Evolutionary conservation across 2,113 vertebrate genomes (phyloP).

Genomic region (Bubo blakistoni): DNA sequence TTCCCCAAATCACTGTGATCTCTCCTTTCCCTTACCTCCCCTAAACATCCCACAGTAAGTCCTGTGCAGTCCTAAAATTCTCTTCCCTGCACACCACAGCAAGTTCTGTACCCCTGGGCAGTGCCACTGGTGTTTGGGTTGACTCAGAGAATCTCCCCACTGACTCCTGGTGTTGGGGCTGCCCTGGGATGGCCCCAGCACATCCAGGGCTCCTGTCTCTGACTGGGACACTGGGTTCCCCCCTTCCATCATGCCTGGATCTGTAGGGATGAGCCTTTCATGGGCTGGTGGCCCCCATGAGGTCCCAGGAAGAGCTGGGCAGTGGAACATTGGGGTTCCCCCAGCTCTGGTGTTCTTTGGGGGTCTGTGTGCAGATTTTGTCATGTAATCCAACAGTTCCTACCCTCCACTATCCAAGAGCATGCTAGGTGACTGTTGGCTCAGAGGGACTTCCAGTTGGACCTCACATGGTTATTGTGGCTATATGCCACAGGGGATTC

Average conservation of each 20-base stretch:
- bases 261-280: neutral
- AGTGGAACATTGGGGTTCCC: rapidly evolving
- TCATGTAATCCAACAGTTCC: neutral
- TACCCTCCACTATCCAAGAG: neutral
- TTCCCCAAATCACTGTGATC: neutral
- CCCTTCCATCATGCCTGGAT: rapidly evolving
- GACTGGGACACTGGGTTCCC: neutral
- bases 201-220: neutral
- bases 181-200: neutral
- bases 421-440: neutral
- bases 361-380: neutral
- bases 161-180: neutral
- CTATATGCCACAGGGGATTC: neutral
- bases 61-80: neutral
- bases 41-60: neutral
- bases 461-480: neutral
- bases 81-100: neutral
- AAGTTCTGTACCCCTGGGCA: neutral
- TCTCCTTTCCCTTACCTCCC: neutral
- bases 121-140: neutral
- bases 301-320: neutral
- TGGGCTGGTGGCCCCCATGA: neutral
- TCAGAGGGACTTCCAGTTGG: neutral
- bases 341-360: neutral
- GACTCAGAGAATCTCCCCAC: neutral